Evolutionary conservation across 2,888 invertebrate genomes (phyloP).

Genomic region (Cheilosia pagana): DNA sequence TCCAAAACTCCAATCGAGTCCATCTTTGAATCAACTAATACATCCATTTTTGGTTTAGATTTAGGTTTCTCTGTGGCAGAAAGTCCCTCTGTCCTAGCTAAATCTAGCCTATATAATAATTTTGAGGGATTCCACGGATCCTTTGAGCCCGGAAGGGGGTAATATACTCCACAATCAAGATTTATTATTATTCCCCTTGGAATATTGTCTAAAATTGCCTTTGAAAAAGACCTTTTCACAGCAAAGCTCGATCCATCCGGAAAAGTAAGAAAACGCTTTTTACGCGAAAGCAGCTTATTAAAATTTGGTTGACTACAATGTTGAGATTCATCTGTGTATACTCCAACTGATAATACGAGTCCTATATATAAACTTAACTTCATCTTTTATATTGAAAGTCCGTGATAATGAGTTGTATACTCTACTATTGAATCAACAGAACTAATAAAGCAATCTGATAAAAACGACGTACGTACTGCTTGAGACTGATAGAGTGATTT

Average conservation of each 20-base stretch:
- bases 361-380: not conserved
- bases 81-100: slow-evolving; percentile 19
- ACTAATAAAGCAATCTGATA: not conserved
- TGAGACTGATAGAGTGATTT: too few species aligned
- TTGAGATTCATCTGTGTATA: not conserved
- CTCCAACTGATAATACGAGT: not conserved
- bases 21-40: not conserved
- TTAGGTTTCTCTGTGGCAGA: slow-evolving; percentile 29
- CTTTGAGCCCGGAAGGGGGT: slow-evolving; percentile 26
- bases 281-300: slow-evolving; percentile 24
- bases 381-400: not conserved
- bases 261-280: slow-evolving; percentile 24
- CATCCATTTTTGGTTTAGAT: slow-evolving; percentile 5
- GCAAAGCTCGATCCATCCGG: slow-evolving; percentile 47
- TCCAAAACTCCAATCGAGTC: not conserved
- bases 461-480: too few species aligned
- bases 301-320: slow-evolving; percentile 2
- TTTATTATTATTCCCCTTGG: slow-evolving; percentile 35
- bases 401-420: not conserved
- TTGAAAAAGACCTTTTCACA: slow-evolving; percentile 48
- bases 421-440: not conserved
- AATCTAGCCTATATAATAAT: slow-evolving; percentile 18
- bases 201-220: slow-evolving; percentile 35
- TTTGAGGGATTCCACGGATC: slow-evolving; percentile 40
- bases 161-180: slow-evolving; percentile 45